These are phyloP conservation scores for Apis laboriosa DNA, from an alignment of 1,140 invertebrate species.

Conservation along the genomic window DNA sequence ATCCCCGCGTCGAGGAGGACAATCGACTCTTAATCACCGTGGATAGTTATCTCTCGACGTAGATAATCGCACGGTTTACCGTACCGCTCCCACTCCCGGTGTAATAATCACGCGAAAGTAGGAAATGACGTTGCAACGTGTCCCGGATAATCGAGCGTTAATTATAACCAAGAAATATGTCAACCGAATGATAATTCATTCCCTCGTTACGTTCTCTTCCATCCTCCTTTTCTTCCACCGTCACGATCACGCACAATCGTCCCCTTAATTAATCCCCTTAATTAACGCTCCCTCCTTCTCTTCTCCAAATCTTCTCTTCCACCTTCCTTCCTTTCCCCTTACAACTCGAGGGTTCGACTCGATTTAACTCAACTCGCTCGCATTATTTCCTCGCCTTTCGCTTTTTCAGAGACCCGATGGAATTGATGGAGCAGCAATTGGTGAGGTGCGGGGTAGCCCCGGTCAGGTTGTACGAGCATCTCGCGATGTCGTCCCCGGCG, in stretches of 20 bases:
- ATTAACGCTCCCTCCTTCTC: background rate
- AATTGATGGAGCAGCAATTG: constrained; percentile 79
- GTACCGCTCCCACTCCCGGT: constrained; percentile 54
- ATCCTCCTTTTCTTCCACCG: constrained; percentile 56
- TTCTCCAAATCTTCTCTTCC: background rate
- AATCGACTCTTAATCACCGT: constrained; percentile 58
- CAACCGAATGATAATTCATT: constrained; percentile 47
- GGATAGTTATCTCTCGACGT: constrained; percentile 37
- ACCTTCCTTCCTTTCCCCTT: background rate
- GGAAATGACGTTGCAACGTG: constrained; percentile 70
- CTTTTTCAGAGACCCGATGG: constrained; percentile 79
- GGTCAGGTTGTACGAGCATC: constrained; percentile 78
- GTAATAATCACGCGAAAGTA: constrained; percentile 63
- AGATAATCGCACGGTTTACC: constrained; percentile 52
- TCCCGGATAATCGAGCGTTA: constrained; percentile 37
- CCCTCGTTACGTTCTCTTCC: constrained; percentile 62
- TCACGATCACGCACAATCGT: constrained; percentile 73
- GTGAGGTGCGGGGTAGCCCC: constrained; percentile 79
- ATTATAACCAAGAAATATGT: constrained; percentile 45
- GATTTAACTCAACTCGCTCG: too few relatives aligned
- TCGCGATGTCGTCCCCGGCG: constrained; percentile 73
- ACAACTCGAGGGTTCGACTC: too few relatives aligned
- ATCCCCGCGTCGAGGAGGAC: background rate
- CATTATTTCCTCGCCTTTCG: background rate
- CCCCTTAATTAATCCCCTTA: constrained; percentile 67